Percentiles rank a stretch among this genome's conserved stretches.
These are phyloP conservation scores for Drosophila gunungcola DNA, from an alignment of 1,140 invertebrate genomes.

Conservation along the genomic window DNA sequence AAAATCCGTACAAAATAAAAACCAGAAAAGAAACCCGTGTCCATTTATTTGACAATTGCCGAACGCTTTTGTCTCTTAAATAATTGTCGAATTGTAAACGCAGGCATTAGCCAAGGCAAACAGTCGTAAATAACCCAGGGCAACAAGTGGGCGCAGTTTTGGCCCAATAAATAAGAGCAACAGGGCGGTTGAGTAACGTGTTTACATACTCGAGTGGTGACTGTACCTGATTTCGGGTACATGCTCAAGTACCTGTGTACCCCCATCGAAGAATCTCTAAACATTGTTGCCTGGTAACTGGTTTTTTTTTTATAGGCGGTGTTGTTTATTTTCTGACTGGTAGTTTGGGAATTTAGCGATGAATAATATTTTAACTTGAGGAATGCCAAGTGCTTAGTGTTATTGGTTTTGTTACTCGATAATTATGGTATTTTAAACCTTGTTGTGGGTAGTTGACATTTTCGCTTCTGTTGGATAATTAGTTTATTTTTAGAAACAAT, in stretches of 20 bases:
- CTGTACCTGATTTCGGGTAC: slow-evolving; percentile 30
- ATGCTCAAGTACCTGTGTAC: slow-evolving; percentile 2
- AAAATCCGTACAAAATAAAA: slow-evolving; percentile 6
- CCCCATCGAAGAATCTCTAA: slow-evolving; percentile 26
- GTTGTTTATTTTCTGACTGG: slow-evolving; percentile 28
- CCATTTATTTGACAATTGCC: slow-evolving; percentile 37
- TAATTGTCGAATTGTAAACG: slow-evolving; percentile 44
- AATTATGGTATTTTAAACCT: slow-evolving; percentile 9
- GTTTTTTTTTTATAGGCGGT: slow-evolving; percentile 10
- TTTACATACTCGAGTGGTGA: slow-evolving; percentile 35
- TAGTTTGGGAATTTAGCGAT: slow-evolving; percentile 33
- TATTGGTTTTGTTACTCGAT: slow-evolving; percentile 10
- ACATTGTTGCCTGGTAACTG: slow-evolving; percentile 31
- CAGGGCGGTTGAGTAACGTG: slow-evolving; percentile 41
- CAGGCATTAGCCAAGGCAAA: slow-evolving; percentile 38
- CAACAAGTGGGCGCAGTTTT: slow-evolving; percentile 49
- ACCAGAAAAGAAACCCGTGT: slow-evolving; percentile 2
- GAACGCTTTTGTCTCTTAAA: slow-evolving; percentile 32
- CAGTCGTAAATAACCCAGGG: slow-evolving; percentile 28
- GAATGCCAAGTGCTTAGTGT: slow-evolving; percentile 7
- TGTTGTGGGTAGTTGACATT: slow-evolving; percentile 3
- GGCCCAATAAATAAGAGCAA: slow-evolving; percentile 30
- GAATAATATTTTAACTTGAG: slow-evolving; percentile 26
- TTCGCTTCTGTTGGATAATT: not conserved
- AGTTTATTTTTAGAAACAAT: not conserved